A percentile compares a stretch with the other conserved stretches of the same genome.
Conservation (phyloP, 2,888 invertebrate species). For the Ditylenchus weischeri region DNA sequence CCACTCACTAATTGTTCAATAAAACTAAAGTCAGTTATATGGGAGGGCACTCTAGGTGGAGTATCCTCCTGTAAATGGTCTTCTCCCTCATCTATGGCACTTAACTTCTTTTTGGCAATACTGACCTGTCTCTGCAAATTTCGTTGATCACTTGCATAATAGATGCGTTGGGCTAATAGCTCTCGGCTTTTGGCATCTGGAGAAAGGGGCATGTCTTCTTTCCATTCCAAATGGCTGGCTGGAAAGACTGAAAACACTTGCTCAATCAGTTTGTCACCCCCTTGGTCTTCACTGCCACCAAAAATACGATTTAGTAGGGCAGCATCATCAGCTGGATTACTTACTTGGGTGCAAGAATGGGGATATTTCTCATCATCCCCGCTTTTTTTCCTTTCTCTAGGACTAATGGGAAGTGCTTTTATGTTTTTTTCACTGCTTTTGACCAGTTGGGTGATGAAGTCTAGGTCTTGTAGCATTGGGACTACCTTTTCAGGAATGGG, state of each 20-base stretch:
- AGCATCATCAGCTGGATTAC: not conserved
- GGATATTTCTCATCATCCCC: constrained; percentile 6
- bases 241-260: not conserved
- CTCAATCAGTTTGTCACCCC: not conserved
- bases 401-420: no score
- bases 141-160: not conserved
- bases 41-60: not conserved
- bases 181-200: not conserved
- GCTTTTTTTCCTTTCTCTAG: no score
- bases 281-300: constrained; percentile 1
- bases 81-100: not conserved
- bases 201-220: not conserved
- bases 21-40: constrained; percentile 2
- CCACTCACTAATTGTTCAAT: constrained; percentile 5
- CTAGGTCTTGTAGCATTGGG: no score
- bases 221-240: not conserved
- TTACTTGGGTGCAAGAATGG: not conserved
- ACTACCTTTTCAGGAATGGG: no score
- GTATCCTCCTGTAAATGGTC: not conserved
- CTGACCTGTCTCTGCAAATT: not conserved
- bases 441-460: no score
- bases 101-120: not conserved
- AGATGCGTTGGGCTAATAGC: not conserved
- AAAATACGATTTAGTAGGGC: not conserved
- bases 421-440: no score